Evolutionary conservation across 1,140 invertebrate species (phyloP), one percentile per base, ranked within the genome.

Genomic region (Probaryconus sp.): DNA sequence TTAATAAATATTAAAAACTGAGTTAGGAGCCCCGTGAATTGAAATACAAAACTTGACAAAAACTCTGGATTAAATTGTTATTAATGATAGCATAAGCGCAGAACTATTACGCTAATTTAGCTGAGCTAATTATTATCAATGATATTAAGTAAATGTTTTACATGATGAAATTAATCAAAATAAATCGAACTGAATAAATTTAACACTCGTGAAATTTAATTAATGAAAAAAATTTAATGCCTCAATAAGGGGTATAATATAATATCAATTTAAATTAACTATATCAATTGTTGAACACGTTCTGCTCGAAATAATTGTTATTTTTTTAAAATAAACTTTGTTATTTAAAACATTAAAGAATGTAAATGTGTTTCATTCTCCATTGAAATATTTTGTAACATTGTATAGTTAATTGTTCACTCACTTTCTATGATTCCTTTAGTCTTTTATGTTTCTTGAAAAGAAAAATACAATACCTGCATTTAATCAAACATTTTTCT

Each of bases 111-210:
- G 48, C 51, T 65, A 70, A 56, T 63, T 47, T 40, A 76, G 68
- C 68, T 43, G 47, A 70, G 56, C 71, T 65, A 68, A 74, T 71
- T 33, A 65, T 77, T 79, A 45, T 63, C 42, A 33, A 77, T 74
- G 42, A 77, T 33, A 48, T 24, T 45, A 43, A 69, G 74, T 9
- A 51, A 65, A 65, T 42, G 50, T 50, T 68, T n/a, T 31, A 56
- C 4, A 33, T 43, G 24, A 38, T 51, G 14, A 16, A 58, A 50
- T 13, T 18, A 16, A 28, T 42, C n/a, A 42, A 20, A 48, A 48
- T 7, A 9, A 47, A 48, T 24, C 24, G 21, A 55, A 64, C 53
- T 18, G 5, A 28, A 51, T 38, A 7, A 48, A 67, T 38, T 48
- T 45, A 55, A 55, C 16, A n/a, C 7, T 30, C 31, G 24, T 30